Evolutionary conservation across 2,113 vertebrate genomes (phyloP), one percentile per base, ranked within the genome.

Genomic region (Thamnophis sirtalis): DNA sequence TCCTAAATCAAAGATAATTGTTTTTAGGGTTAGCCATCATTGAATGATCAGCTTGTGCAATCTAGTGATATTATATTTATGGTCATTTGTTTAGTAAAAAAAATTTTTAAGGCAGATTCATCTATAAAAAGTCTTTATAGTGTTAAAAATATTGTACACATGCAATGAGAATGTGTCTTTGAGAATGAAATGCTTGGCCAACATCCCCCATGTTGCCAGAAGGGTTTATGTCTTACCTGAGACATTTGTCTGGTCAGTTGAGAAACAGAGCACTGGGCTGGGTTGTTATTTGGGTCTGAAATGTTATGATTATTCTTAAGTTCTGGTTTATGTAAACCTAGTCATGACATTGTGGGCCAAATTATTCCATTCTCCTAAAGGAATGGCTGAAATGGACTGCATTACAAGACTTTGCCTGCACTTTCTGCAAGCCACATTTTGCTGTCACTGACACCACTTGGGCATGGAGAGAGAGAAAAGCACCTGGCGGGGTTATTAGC

Each of bases 401-500:
- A 8, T 0, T 48, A 89, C 85, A 90, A 89, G 92, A 92, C 88
- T 60, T 53, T 89, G 73, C 48, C 7, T 92, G 26, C 49, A 86
- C 22, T 89, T 89, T 84, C 55, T 89, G 49, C 5, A 53, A 89
- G 55, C 49, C 80, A 60, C 26, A 86, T 56, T 85, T 86, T 89
- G 91, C 91, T 86, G 26, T 88, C 88, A 89, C 11, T 21, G 80
- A 92, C 55, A 89, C 88, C 48, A 28, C 91, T 53, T 86, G 73
- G 55, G 48, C 91, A 89, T 58, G 28, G 80, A 86, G 91, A 19
- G 86, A 24, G 55, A 95, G 51, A 21, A 91, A 96, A 93, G 96
- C 96, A 97, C 97, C 96, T 97, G 97, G 95, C 95, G 93, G 94
- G 95, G 96, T 96, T 96, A 97, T 97, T 97, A 96, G 95, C 91